These are phyloP conservation scores for Dryadula phaetusa DNA, from an alignment of 2,888 invertebrate genomes.

Conservation along the genomic window DNA sequence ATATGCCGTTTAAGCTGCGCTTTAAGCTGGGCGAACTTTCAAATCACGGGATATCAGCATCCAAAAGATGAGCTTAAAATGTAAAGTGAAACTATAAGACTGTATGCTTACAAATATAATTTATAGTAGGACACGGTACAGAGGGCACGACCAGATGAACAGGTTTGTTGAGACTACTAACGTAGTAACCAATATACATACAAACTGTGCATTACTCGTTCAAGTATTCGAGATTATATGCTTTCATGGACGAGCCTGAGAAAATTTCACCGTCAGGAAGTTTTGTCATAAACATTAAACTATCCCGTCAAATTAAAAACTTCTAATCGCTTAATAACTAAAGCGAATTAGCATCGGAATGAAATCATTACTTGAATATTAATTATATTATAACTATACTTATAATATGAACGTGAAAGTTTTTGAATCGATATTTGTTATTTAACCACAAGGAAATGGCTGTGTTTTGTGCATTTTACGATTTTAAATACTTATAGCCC, in stretches of 20 bases:
- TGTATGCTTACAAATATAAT: conserved; percentile 64
- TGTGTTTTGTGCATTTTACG: too few species aligned
- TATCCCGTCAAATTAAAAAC: conserved; percentile 32
- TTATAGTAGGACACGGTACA: conserved; percentile 68
- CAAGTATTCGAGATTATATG: conserved; percentile 70
- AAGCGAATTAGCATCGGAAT: conserved; percentile 25
- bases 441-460: conserved; percentile 3
- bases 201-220: conserved; percentile 72
- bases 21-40: conserved; percentile 39
- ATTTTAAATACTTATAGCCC: too few species aligned
- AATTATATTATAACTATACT: conserved; percentile 8
- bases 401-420: conserved; percentile 14
- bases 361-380: conserved; percentile 25
- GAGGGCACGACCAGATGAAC: conserved; percentile 75
- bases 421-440: conserved; percentile 3
- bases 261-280: conserved; percentile 75
- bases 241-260: conserved; percentile 67
- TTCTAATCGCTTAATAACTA: conserved; percentile 25
- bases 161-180: conserved; percentile 77
- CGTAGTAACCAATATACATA: conserved; percentile 82
- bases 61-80: conserved; percentile 62
- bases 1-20: conserved; percentile 37
- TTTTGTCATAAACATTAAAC: conserved; percentile 56
- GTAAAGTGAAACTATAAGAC: conserved; percentile 75
- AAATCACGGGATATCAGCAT: conserved; percentile 54